These are phyloP conservation scores for Entomobrya multifasciata DNA, from an alignment of 2,888 invertebrate genomes.

Conservation along the genomic window DNA sequence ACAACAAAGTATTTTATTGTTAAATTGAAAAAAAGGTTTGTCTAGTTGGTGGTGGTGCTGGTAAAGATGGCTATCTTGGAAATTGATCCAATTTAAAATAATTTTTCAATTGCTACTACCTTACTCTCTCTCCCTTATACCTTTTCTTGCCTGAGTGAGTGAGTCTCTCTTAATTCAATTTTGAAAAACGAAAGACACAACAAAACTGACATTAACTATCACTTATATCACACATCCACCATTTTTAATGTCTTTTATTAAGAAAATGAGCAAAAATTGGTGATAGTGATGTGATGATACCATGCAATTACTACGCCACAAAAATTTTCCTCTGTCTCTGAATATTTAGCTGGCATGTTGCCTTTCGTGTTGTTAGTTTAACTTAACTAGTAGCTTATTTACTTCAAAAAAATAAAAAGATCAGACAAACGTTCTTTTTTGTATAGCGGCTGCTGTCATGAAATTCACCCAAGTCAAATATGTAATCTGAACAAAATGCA, in stretches of 20 bases:
- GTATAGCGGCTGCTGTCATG: constrained; percentile 33
- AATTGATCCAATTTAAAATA: constrained; percentile 64
- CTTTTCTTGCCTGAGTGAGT: no score
- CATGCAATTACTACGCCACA: constrained; percentile 35
- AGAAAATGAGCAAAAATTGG: constrained; percentile 27
- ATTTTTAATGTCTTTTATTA: not conserved
- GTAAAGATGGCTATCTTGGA: constrained; percentile 25
- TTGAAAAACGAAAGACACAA: not conserved
- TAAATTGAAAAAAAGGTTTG: constrained; percentile 23
- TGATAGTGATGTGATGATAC: not conserved
- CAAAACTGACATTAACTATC: constrained; percentile 42
- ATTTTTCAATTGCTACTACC: constrained; percentile 65
- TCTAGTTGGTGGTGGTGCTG: not conserved
- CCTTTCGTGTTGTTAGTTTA: constrained; percentile 20
- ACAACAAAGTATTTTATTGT: no score
- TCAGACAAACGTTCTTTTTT: no score
- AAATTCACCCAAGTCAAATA: constrained; percentile 3
- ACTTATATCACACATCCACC: not conserved
- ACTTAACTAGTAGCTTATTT: not conserved
- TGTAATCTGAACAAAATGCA: not conserved
- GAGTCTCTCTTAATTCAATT: no score
- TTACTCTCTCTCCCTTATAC: constrained; percentile 29
- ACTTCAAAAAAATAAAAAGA: no score
- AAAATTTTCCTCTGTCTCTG: not conserved
- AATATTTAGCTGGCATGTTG: not conserved